Evolutionary conservation across 2,888 invertebrate species (phyloP), one percentile per base, ranked within the genome.

Genomic region (Drosophila parthenogenetica): DNA sequence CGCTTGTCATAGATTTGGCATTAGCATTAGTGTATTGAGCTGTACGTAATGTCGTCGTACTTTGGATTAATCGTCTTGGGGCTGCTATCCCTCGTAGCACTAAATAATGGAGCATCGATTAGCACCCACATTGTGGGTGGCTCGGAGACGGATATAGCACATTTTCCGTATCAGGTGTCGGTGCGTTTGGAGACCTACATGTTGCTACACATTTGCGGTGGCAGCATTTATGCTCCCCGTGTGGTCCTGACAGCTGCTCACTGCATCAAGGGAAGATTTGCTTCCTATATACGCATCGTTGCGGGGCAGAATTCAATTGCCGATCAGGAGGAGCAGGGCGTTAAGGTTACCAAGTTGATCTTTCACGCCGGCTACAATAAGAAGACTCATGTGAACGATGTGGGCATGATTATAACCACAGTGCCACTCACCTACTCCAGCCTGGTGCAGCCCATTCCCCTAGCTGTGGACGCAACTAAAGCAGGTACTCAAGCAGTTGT

Each of bases 381-480:
- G 50, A 85, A 81, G 43, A 85, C 89, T 0, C 93, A 93, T 91
- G 93, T 94, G 61, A 93, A 93, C 70, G 95, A 95, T 61, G 91
- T 94, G 4, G 94, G 94, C 0, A 73, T 94, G 1, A 87, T 95
- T 10, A 93, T 93, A 89, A 91, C 95, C 2, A 70, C 91, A 0
- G 91, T 89, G 3, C 91, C 93, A 0, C 81, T 95, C 48, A 75
- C 78, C 3, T 94, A 93, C 61, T 92, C 84, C 46, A 81, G 90
- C 0, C 84, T 77, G 0, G 91, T 93, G 0, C 91, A 92, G 25
- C 90, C 93, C 0, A 92, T 94, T 17, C 65, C 79, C 0, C 51
- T 90, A 72, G 88, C 89, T 3, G 81, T 84, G 13, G 69, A 82
- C 4, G 14, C 32, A 1, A 84, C 90, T 0, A 14, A 40, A 0